Evolutionary conservation across 2,888 invertebrate species (phyloP).

Genomic region (Eupithecia pulchellata): DNA sequence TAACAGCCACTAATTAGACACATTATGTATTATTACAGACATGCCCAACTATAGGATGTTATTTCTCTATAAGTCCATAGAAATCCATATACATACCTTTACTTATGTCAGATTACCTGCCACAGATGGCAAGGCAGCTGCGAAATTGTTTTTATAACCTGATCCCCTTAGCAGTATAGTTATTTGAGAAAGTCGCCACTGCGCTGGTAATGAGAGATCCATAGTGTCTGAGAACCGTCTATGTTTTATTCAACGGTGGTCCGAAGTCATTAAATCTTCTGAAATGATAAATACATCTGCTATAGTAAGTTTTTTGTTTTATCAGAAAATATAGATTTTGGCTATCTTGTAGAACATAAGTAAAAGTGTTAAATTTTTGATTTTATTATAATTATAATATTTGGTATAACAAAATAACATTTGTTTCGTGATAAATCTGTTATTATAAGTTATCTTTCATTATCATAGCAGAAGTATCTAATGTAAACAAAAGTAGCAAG

Average conservation of each 20-base stretch:
- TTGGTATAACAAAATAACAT: too few relatives aligned
- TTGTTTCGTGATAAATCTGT: too few relatives aligned
- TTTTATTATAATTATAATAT: too few relatives aligned
- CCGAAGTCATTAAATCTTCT: slow-evolving; percentile 23
- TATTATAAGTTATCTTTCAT: too few relatives aligned
- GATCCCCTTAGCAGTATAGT: slow-evolving; percentile 38
- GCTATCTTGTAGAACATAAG: neutral
- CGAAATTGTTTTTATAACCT: slow-evolving; percentile 38
- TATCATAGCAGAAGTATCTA: too few relatives aligned
- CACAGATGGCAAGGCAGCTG: slow-evolving; percentile 18
- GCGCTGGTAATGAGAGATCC: slow-evolving; percentile 23
- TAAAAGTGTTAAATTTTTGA: too few relatives aligned
- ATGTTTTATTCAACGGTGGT: slow-evolving; percentile 30
- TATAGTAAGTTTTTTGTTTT: neutral
- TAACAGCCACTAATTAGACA: neutral
- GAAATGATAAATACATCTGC: slow-evolving; percentile 15
- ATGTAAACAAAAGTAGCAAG: too few relatives aligned
- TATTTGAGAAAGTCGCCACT: slow-evolving; percentile 45
- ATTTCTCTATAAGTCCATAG: slow-evolving; percentile 1
- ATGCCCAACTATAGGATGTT: neutral
- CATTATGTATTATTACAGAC: neutral
- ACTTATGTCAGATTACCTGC: slow-evolving; percentile 11
- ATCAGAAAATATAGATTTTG: neutral
- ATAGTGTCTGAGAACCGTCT: slow-evolving; percentile 32
- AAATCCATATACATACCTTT: neutral